phyloP scores from a whole-genome alignment of 2,113 vertebrate species.

The Oncorhynchus mykiss region DNA sequence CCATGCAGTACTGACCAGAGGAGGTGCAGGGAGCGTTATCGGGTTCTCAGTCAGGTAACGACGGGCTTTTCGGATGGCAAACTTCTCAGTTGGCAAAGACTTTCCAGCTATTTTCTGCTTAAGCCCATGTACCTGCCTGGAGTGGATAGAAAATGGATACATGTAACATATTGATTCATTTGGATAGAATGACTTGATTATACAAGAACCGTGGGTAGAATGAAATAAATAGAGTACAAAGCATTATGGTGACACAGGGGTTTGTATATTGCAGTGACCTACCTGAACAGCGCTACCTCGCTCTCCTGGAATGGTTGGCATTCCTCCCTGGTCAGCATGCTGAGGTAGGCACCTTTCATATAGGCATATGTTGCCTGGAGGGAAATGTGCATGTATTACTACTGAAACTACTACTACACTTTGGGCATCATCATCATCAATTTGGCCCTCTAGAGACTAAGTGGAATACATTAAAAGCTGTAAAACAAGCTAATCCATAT shows the following conservation, averaged over 20 bases:
- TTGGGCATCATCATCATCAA: not conserved
- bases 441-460: too few species aligned
- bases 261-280: constrained; percentile 21
- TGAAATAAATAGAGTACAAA: not conserved
- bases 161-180: not conserved
- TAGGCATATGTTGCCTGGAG: constrained; percentile 91
- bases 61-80: constrained; percentile 93
- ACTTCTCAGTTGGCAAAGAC: constrained; percentile 97
- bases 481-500: too few species aligned
- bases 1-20: constrained; percentile 81
- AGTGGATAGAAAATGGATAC: constrained; percentile 21
- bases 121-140: constrained; percentile 86
- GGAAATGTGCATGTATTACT: constrained; percentile 22
- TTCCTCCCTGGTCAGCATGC: constrained; percentile 90
- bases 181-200: too few species aligned
- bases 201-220: too few species aligned
- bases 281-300: constrained; percentile 89
- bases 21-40: constrained; percentile 82
- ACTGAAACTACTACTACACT: not conserved
- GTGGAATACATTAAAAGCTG: too few species aligned
- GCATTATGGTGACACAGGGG: not conserved
- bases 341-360: constrained; percentile 98
- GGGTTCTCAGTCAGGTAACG: constrained; percentile 85
- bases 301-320: constrained; percentile 88
- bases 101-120: constrained; percentile 99